Base-by-base conservation (phyloP, 2,797 vertebrate genomes). In the Galaxias olidus region DNA sequence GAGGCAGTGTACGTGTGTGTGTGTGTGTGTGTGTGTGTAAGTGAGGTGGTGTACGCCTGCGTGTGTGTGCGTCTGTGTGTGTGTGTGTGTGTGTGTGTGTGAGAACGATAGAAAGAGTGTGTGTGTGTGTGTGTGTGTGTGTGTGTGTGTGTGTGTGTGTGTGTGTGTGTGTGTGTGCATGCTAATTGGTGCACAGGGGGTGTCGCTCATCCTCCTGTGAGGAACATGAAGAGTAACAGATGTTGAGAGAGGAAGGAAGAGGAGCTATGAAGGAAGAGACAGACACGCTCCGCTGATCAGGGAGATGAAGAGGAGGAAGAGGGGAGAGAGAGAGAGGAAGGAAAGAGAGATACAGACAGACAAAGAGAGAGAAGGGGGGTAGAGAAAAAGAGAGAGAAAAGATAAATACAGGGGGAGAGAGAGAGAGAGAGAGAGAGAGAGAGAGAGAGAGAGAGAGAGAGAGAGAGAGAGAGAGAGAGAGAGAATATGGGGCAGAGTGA, bases 101-200 rank as follows among this genome's bases (percentile, higher is more conserved):
- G 30, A n/a, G n/a, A n/a, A n/a, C n/a, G n/a, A n/a, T n/a, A n/a
- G n/a, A n/a, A n/a, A n/a, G n/a, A n/a, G n/a, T n/a, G n/a, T n/a
- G n/a, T n/a, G n/a, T n/a, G n/a, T n/a, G n/a, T n/a, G n/a, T 30
- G 2, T 3, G 30, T 30, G 30, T 3, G 30, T 2, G 2, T 3
- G 6, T 30, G 30, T 30, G 6, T 6, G 30, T 30, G 30, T 6
- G 30, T 30, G n/a, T n/a, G n/a, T n/a, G n/a, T n/a, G n/a, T n/a
- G n/a, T n/a, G n/a, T n/a, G n/a, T n/a, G n/a, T n/a, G n/a, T n/a
- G n/a, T n/a, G n/a, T n/a, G n/a, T n/a, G n/a, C n/a, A 62, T 74
- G 62, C 59, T 76, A 78, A 76, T 73, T 74, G 69, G 63, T 58
- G 69, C 73, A 61, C 61, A 48, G 56, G 63, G 67, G 64, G 63